Base-by-base conservation (phyloP, 2,888 invertebrate genomes). In the Neria commutata region DNA sequence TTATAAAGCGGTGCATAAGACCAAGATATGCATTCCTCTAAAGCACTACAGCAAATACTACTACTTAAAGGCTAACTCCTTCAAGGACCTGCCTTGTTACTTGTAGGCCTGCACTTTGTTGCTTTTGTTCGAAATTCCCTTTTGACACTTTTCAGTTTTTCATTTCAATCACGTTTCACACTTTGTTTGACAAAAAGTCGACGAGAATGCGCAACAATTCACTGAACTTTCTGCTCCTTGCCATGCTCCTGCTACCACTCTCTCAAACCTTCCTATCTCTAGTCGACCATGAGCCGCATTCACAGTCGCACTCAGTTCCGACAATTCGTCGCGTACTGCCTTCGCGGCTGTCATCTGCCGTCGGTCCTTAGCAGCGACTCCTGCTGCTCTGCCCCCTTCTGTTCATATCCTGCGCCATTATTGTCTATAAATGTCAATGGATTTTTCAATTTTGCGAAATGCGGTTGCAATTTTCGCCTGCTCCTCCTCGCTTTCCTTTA, bases 351-450 rank as follows among this genome's bases (percentile, higher is more conserved):
- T n/a, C n/a, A n/a, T n/a, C n/a, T n/a, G n/a, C n/a, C n/a, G n/a
- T n/a, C n/a, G n/a, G n/a, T n/a, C n/a, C n/a, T n/a, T n/a, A n/a
- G n/a, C n/a, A n/a, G n/a, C n/a, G n/a, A n/a, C n/a, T n/a, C n/a
- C n/a, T n/a, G n/a, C n/a, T 11, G n/a, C 14, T 6, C 48, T 48
- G n/a, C 17, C 26, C 11, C n/a, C 16, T 25, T 25, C 48, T 26
- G 14, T 16, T 19, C 21, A 26, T 21, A 2, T n/a, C 26, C 47
- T 21, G 14, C 47, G 46, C 58, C 54, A 54, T 54, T 54, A 58
- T 58, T 58, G 58, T 58, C 58, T 54, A 37, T 53, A 54, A 48
- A 53, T 54, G 58, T 58, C 54, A 58, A 58, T 54, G 54, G 58
- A 47, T 54, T 54, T 54, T 58, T 58, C 54, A 54, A 48, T 58